A percentile compares a stretch with the other conserved stretches of the same genome.
Evolutionary conservation across 2,113 vertebrate species (phyloP).

Genomic region (Columba livia): DNA sequence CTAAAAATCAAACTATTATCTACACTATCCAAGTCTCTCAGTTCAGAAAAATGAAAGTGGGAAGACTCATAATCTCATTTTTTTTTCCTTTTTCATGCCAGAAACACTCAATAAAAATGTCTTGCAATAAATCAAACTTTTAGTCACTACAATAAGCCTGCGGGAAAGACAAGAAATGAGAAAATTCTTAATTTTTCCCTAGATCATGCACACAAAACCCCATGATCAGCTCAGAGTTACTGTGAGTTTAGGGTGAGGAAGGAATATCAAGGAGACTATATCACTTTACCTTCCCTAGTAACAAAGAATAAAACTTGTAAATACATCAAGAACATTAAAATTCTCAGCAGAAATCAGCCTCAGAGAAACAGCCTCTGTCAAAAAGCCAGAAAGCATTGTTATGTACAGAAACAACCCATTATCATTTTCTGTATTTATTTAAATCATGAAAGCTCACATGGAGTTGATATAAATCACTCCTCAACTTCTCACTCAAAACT

Average conservation of each 20-base stretch:
- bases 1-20: slow-evolving; percentile 63
- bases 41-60: slow-evolving; percentile 39
- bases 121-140: slow-evolving; percentile 13
- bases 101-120: slow-evolving; percentile 44
- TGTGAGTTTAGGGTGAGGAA: neutral
- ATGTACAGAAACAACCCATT: neutral
- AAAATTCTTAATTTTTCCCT: slow-evolving; percentile 24
- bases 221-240: neutral
- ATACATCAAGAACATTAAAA: neutral
- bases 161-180: slow-evolving; percentile 1
- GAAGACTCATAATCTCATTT: neutral
- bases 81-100: neutral
- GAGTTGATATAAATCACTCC: neutral
- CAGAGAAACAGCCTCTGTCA: neutral
- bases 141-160: slow-evolving; percentile 21
- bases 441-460: neutral
- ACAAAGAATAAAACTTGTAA: slow-evolving; percentile 21
- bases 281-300: neutral
- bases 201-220: neutral
- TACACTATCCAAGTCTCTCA: slow-evolving; percentile 13
- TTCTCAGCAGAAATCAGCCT: slow-evolving; percentile 5
- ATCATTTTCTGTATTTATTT: neutral
- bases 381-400: neutral
- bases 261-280: neutral
- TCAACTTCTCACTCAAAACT: neutral